Evolutionary conservation across 2,888 invertebrate genomes (phyloP), one percentile per base, ranked within the genome.

Genomic region (Polietes domitor): DNA sequence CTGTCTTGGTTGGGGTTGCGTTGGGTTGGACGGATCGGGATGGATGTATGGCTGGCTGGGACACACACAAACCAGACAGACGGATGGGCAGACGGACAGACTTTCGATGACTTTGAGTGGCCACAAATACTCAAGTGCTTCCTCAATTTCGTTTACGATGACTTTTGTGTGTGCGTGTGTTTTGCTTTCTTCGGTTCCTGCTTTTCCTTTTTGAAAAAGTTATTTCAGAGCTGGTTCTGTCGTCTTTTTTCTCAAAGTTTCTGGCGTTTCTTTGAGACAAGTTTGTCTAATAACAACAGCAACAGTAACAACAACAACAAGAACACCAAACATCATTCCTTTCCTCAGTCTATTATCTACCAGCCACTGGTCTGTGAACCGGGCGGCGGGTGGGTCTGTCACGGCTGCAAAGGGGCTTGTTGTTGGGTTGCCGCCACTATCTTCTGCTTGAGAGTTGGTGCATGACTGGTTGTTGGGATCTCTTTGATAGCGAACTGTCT

Each of bases 31-130:
- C 24, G 15, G 50, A n/a, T 12, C 2, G 55, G 24, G 12, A 65
- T 65, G 63, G 63, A 28, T 41, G 65, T 4, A 17, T 68, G 41
- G 47, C 47, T 58, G 53, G 26, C 68, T 43, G 68, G 68, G 41
- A 37, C n/a, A n/a, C n/a, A n/a, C n/a, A n/a, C n/a, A n/a, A n/a
- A n/a, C n/a, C 21, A 12, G n/a, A 37, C 24, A 7, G 55, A 55
- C 80, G n/a, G 41, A 80, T 17, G 37, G 12, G 19, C 37, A 7
- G 55, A 55, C 80, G n/a, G 41, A 81, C 58, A 77, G 58, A 78
- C 82, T 82, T 81, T 84, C 84, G 72, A 84, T 84, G 84, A 84
- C 84, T 84, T 84, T 84, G 84, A 84, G 84, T 81, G 81, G 81
- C 84, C 84, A 79, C 84, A 84, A 84, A 84, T 84, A 81, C 81